Evolutionary conservation across 2,113 vertebrate species (phyloP), one percentile per base, ranked within the genome.

Genomic region (Actenoides lindsayi): DNA sequence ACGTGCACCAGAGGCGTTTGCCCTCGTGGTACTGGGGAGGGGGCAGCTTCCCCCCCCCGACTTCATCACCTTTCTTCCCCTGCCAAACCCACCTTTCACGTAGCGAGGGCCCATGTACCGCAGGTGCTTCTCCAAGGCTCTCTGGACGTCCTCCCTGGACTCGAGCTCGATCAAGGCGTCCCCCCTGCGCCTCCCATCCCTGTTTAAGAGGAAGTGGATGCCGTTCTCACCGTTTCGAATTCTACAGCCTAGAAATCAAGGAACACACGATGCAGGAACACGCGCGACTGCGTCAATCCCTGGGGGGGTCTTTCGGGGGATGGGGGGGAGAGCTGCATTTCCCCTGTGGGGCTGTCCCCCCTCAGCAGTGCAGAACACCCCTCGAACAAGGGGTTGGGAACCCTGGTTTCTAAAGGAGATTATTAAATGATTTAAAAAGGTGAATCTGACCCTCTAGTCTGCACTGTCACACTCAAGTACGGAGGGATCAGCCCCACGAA

Each of bases 21-120:
- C 18, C 50, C 35, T 30, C 13, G 0, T 0, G 10, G 50, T 10
- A 9, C 39, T 8, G 2, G 2, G 35, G 15, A 63, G 24, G 42
- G 6, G 14, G 11, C 31, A 50, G 37, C n/a, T 24, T 11, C 4
- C 5, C 2, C 6, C 16, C 44, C 44, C 18, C 13, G 57, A 53
- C 46, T 46, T 10, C 4, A 6, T 2, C 13, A 9, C 0, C 1
- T 5, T 28, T 42, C 35, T 12, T 56, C 30, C 13, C 46, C 7
- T 20, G 19, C 20, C 46, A 20, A 46, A 46, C 50, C 50, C 90
- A 99, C 99, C 99, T 99, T 99, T 99, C 25, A 99, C 98, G 1
- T 99, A 99, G 41, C 99, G 99, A 3, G 98, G 96, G 8, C 99
- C 99, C 86, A 99, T 97, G 81, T 99, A 99, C 92, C 98, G 98